Conservation (phyloP, 1,140 invertebrate genomes). For the Brachionus rubens region DNA sequence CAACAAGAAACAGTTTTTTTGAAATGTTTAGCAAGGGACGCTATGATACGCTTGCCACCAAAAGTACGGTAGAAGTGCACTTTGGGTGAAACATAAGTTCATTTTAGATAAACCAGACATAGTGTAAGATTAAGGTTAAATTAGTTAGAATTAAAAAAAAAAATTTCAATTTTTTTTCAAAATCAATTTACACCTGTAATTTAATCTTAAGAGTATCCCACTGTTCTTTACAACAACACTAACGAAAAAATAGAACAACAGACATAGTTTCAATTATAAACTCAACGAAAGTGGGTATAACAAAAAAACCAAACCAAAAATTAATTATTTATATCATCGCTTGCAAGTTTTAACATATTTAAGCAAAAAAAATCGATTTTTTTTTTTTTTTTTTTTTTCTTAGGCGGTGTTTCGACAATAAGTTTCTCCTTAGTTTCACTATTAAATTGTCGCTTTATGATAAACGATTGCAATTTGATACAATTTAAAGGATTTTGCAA, state of each 20-base stretch:
- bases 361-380: slow-evolving; percentile 21
- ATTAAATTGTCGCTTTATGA: no score
- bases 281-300: no score
- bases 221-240: background rate
- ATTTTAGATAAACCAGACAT: no score
- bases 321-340: slow-evolving; percentile 41
- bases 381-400: slow-evolving; percentile 9
- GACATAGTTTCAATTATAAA: background rate
- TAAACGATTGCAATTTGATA: slow-evolving; percentile 22
- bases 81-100: no score
- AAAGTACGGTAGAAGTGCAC: no score
- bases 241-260: background rate
- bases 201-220: background rate
- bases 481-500: background rate
- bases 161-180: background rate
- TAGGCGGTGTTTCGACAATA: no score
- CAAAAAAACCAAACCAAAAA: no score
- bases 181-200: slow-evolving; percentile 36
- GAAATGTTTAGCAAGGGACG: no score
- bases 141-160: slow-evolving; percentile 22
- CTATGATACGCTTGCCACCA: no score
- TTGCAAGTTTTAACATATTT: slow-evolving; percentile 17
- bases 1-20: no score
- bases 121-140: no score
- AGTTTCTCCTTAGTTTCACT: no score